Evolutionary conservation across 2,797 vertebrate species (phyloP).

Genomic region (Odontamblyopus rebecca): DNA sequence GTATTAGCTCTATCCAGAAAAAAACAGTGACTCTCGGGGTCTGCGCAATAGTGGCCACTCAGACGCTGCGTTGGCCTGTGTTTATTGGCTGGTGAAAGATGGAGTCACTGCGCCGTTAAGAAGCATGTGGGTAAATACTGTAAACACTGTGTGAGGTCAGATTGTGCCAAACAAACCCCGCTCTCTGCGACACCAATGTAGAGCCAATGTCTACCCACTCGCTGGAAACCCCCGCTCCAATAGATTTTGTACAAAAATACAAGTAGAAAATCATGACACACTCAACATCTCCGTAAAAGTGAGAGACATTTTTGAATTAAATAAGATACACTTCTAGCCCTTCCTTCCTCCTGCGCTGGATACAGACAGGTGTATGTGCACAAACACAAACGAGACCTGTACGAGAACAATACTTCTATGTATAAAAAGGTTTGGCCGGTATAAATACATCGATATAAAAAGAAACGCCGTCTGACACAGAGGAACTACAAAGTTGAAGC

Average conservation of each 20-base stretch:
- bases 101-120: conserved; percentile 97
- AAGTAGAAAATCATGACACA: conserved; percentile 99
- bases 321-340: conserved; percentile 99
- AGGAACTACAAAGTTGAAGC: conserved; percentile 84
- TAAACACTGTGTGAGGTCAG: conserved; percentile 98
- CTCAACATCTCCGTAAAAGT: conserved; percentile 93
- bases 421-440: conserved; percentile 92
- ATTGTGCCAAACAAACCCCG: conserved; percentile 90
- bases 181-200: conserved; percentile 86
- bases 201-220: conserved; percentile 89
- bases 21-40: conserved; percentile 75
- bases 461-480: conserved; percentile 92
- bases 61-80: conserved; percentile 66
- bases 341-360: conserved; percentile 87
- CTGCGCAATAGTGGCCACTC: conserved; percentile 69
- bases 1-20: conserved; percentile 88
- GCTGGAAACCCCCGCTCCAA: conserved; percentile 85
- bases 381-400: conserved; percentile 83
- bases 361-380: conserved; percentile 90
- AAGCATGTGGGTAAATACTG: conserved; percentile 99
- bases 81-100: conserved; percentile 80
- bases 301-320: conserved; percentile 91
- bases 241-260: conserved; percentile 99
- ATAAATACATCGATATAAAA: conserved; percentile 99
- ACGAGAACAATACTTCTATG: conserved; percentile 83